phyloP scores from a whole-genome alignment of 2,888 invertebrate species.

The Invenusta paracnida region DNA sequence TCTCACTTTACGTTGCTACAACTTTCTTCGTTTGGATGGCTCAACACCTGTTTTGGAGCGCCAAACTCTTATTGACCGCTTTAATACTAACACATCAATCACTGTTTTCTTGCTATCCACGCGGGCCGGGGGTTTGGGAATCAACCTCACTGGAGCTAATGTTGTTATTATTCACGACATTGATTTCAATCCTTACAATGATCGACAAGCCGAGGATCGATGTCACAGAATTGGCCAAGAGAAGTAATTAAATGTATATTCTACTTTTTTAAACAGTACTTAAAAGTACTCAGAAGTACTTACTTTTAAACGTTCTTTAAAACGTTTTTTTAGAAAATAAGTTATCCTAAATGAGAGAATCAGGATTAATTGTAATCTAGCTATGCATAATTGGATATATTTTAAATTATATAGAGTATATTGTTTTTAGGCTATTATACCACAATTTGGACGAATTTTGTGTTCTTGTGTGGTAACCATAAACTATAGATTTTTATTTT shows the following conservation, averaged over 20 bases:
- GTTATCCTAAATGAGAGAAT: too few relatives aligned
- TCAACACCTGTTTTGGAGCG: conserved; percentile 68
- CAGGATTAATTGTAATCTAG: too few relatives aligned
- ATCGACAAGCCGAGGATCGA: conserved; percentile 88
- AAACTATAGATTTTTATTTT: too few relatives aligned
- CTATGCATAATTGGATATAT: too few relatives aligned
- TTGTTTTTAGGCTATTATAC: too few relatives aligned
- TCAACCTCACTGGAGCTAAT: conserved; percentile 71
- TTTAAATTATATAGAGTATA: too few relatives aligned
- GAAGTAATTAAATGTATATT: conserved; percentile 61
- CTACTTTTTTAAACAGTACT: too few relatives aligned
- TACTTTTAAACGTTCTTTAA: too few relatives aligned
- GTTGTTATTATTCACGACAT: conserved; percentile 93
- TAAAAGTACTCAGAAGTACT: too few relatives aligned
- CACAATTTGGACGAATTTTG: too few relatives aligned
- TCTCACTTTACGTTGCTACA: conserved; percentile 69
- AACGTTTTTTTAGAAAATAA: too few relatives aligned
- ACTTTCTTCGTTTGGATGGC: conserved; percentile 80
- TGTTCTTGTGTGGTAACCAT: too few relatives aligned
- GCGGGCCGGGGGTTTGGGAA: conserved; percentile 78
- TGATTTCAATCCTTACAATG: conserved; percentile 96
- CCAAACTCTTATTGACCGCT: conserved; percentile 83
- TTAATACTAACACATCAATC: conserved; percentile 71
- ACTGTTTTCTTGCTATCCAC: conserved; percentile 87
- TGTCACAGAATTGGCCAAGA: conserved; percentile 68